Evolutionary conservation across 2,888 invertebrate genomes (phyloP).

Genomic region (Reticulitermes lucifugus): DNA sequence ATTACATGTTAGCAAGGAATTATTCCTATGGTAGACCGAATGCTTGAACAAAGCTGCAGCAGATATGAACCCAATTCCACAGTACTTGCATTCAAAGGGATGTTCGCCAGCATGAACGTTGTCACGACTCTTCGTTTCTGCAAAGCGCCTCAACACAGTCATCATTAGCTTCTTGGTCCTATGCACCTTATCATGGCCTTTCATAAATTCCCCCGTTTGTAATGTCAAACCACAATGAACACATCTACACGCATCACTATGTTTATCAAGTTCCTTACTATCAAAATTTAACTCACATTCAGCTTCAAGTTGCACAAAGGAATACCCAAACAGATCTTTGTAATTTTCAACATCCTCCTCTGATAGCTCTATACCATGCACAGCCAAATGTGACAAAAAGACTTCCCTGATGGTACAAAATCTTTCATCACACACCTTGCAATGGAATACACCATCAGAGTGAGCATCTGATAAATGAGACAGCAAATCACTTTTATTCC

Average conservation of each 20-base stretch:
- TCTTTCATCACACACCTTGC: slow-evolving; percentile 20
- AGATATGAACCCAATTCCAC: neutral
- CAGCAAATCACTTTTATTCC: neutral
- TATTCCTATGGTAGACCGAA: neutral
- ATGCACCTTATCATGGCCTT: neutral
- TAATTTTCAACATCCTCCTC: neutral
- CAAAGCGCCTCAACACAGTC: neutral
- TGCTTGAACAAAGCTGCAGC: neutral
- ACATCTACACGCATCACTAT: neutral
- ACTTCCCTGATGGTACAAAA: neutral
- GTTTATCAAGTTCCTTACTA: neutral
- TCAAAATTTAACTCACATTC: neutral
- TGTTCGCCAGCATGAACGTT: neutral
- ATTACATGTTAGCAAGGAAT: neutral
- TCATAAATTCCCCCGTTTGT: neutral
- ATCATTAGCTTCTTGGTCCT: neutral
- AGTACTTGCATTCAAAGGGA: neutral
- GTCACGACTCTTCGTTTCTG: slow-evolving; percentile 5
- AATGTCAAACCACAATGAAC: neutral
- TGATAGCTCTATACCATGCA: neutral
- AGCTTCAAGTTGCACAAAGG: neutral
- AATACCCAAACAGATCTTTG: neutral
- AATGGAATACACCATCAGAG: neutral
- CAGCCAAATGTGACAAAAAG: neutral
- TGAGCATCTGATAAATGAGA: neutral